Percentiles rank a stretch among this genome's conserved stretches.
Evolutionary conservation across 2,888 invertebrate genomes (phyloP).

Genomic region (Melinaea menophilus): DNA sequence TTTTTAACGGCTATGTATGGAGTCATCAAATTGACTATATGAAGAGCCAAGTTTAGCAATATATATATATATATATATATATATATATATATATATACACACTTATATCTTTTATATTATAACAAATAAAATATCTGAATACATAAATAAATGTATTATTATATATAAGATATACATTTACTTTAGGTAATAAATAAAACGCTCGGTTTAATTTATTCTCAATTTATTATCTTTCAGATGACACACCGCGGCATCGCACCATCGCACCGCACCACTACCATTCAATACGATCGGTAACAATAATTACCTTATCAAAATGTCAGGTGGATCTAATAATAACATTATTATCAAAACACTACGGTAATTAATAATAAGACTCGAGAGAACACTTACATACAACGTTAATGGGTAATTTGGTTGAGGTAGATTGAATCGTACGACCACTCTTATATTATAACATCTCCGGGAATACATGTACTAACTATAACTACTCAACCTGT

Average conservation of each 20-base stretch:
- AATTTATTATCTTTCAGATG: conserved; percentile 51
- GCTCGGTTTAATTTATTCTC: conserved; percentile 35
- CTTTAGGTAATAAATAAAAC: conserved; percentile 40
- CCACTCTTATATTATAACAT: conserved; percentile 42
- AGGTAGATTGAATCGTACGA: conserved; percentile 69
- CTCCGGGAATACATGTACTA: conserved; percentile 36
- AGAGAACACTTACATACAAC: conserved; percentile 75
- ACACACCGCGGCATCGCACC: conserved; percentile 61
- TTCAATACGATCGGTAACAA: conserved; percentile 73
- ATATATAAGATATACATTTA: too few species aligned
- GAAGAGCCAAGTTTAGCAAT: too few species aligned
- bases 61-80: too few species aligned
- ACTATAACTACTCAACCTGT: too few species aligned
- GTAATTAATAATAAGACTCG: conserved; percentile 70
- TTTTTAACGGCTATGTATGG: too few species aligned
- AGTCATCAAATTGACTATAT: too few species aligned
- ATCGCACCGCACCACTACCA: conserved; percentile 39
- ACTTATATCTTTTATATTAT: too few species aligned
- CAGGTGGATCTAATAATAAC: conserved; percentile 65
- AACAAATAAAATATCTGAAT: too few species aligned
- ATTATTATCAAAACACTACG: conserved; percentile 71
- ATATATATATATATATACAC: too few species aligned
- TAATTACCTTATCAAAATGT: conserved; percentile 76
- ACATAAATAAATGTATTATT: too few species aligned
- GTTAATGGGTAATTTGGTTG: conserved; percentile 76